Conservation (phyloP, 2,888 invertebrate genomes). For the Vanessa cardui region DNA sequence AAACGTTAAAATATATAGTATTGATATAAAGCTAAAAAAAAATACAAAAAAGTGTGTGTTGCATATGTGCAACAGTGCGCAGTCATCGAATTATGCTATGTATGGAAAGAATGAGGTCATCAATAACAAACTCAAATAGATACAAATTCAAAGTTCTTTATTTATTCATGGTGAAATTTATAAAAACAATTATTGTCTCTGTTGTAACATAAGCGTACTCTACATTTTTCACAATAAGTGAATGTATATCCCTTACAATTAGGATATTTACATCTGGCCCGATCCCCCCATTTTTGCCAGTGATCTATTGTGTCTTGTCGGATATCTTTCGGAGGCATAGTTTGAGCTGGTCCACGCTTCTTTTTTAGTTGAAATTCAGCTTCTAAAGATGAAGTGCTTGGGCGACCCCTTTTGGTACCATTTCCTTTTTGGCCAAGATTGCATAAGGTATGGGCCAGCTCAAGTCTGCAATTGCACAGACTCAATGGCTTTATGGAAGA, state of each 20-base stretch:
- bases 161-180: neutral
- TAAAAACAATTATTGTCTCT: constrained; percentile 12
- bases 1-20: too few relatives aligned
- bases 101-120: neutral
- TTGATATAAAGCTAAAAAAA: too few relatives aligned
- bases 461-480: constrained; percentile 20
- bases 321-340: constrained; percentile 29
- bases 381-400: constrained; percentile 41
- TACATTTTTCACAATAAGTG: constrained; percentile 26
- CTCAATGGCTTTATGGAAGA: neutral
- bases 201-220: constrained; percentile 24
- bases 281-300: constrained; percentile 20
- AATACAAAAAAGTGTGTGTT: neutral
- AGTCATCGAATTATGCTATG: neutral
- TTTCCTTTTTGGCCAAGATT: neutral
- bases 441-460: constrained; percentile 29
- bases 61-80: neutral
- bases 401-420: constrained; percentile 31
- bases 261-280: constrained; percentile 25
- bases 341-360: constrained; percentile 40
- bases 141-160: too few relatives aligned
- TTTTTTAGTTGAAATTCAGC: constrained; percentile 42
- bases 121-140: neutral
- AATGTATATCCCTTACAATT: constrained; percentile 23
- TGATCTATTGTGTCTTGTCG: constrained; percentile 18